phyloP scores from a whole-genome alignment of 2,113 vertebrate species.

The Vulpes vulpes region DNA sequence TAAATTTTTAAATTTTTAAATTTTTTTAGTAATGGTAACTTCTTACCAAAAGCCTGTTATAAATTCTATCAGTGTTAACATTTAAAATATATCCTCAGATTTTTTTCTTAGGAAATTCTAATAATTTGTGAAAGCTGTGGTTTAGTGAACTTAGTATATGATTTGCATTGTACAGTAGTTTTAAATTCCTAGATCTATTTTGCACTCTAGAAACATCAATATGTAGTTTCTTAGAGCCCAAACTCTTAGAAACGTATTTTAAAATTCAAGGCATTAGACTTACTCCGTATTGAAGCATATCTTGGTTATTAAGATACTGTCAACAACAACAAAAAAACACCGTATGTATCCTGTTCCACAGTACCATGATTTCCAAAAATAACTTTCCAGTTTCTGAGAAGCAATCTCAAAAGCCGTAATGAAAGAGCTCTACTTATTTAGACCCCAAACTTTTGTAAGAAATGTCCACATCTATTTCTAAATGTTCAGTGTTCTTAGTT shows the following conservation, averaged over 20 bases:
- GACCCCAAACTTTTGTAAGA: neutral
- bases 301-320: slow-evolving; percentile 70
- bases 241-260: slow-evolving; percentile 68
- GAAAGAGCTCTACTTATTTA: neutral
- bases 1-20: neutral
- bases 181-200: slow-evolving; percentile 61
- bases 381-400: neutral
- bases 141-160: slow-evolving; percentile 43
- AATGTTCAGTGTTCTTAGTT: slow-evolving; percentile 7
- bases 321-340: slow-evolving; percentile 42
- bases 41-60: neutral
- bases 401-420: neutral
- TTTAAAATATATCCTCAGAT: neutral
- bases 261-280: slow-evolving; percentile 69
- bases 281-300: slow-evolving; percentile 4
- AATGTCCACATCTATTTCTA: neutral
- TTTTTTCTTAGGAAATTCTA: slow-evolving; percentile 39
- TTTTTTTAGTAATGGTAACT: slow-evolving; percentile 43
- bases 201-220: slow-evolving; percentile 61
- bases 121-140: neutral
- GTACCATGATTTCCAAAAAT: slow-evolving; percentile 56
- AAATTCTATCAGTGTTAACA: neutral
- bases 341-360: neutral
- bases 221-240: slow-evolving; percentile 55
- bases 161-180: slow-evolving; percentile 61